Base-by-base conservation (phyloP, 2,888 invertebrate species). In the Pecten maximus region DNA sequence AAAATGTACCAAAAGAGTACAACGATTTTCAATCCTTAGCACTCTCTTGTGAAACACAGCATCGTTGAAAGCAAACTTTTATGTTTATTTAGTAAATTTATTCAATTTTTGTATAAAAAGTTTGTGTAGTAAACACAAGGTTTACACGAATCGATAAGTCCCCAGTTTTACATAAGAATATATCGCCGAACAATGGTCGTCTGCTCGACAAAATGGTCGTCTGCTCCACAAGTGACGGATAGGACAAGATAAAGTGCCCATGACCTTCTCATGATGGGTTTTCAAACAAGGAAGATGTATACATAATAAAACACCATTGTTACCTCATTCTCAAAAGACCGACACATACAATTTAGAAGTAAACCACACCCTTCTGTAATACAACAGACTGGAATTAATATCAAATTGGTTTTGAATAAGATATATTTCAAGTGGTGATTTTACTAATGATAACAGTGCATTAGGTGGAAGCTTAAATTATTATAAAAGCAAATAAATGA, bases 111-210 rank as follows among this genome's bases (percentile, higher is more conserved):
- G 74, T 74, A 28, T 15, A 60, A 60, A 60, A n/a, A 28, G 74
- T 74, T 74, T 3, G n/a, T 19, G 23, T 54, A 23, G 54, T 54
- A 54, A 15, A 54, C n/a, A 54, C 74, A 35, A 28, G 74, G 0
- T 74, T 74, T 74, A 74, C 74, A 12, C 74, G 35, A 74, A 74
- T 74, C 35, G 74, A 74, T 74, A 74, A 74, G 74, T 74, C 74
- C 74, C 35, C 10, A 74, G 74, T 74, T 74, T 74, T 35, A 74
- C 74, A 74, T 74, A 74, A 74, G 74, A 74, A 74, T 74, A 74
- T 74, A 35, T 74, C 74, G 10, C 28, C 6, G 10, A 74, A 74
- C 74, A 74, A 74, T 74, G 74, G 74, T 35, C 74, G 74, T 74
- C 74, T 74, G 74, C 74, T 15, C 35, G 74, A 35, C 35, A 74